Base-by-base conservation (phyloP, 1,140 invertebrate species). In the Adelges cooleyi region DNA sequence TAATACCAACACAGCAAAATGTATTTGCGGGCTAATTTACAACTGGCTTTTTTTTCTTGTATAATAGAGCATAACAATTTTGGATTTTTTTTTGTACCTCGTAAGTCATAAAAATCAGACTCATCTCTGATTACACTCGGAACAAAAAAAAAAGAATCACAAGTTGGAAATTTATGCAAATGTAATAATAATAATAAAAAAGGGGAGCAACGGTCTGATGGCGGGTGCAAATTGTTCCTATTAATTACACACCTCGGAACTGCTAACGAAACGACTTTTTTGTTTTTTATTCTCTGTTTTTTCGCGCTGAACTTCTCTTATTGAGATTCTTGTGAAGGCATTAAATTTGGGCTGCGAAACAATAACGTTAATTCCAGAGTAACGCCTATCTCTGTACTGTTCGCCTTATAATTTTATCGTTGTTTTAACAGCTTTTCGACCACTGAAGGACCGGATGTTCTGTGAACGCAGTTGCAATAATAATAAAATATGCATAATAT, bases 371-470 rank as follows among this genome's bases (percentile, higher is more conserved):
- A 62, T 62, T 62, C 42, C 25, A 10, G 25, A 42, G n/a, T 8
- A 48, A 10, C 56, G 40, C 56, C 38, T 44, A 18, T 62, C 23
- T 56, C 29, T 6, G 29, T 11, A 11, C 11, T 33, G 29, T 33
- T 44, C 11, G 8, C 17, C 42, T 22, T 17, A 13, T 44, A 44
- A 8, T 62, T 62, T 62, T 62, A 62, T 62, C 38, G 46, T 25
- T 62, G 56, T 62, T 62, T 62, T 62, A 62, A 62, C 56, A 62
- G 25, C 56, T 62, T 62, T 44, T 62, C n/a, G 11, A 4, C 42
- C 11, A 6, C 11, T 33, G 29, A 33, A n/a, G n/a, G n/a, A n/a
- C n/a, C n/a, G n/a, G n/a, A n/a, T n/a, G n/a, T n/a, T n/a, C n/a
- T n/a, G n/a, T n/a, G n/a, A n/a, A n/a, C n/a, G n/a, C n/a, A n/a